Conservation (phyloP, 2,113 vertebrate species). For the Ammodytes dubius region DNA sequence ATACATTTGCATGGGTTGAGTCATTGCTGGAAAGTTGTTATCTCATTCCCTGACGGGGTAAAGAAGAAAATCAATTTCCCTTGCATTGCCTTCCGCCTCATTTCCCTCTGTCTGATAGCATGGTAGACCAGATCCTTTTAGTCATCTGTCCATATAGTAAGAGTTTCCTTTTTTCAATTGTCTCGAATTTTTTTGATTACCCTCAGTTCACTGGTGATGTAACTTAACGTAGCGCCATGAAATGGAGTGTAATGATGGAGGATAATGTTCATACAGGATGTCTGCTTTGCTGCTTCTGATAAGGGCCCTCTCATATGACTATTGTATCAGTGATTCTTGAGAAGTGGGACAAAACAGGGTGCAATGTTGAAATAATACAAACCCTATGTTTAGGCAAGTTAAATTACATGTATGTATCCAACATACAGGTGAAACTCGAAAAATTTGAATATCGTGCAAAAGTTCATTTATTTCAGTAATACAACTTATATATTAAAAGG, state of each 20-base stretch:
- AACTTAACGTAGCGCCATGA: constrained; percentile 46
- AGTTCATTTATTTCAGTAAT: too few relatives aligned
- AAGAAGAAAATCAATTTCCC: constrained; percentile 54
- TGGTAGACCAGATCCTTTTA: constrained; percentile 36
- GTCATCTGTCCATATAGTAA: constrained; percentile 29
- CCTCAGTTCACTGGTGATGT: constrained; percentile 45
- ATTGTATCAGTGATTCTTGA: constrained; percentile 38
- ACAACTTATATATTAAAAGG: too few relatives aligned
- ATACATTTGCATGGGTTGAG: constrained; percentile 57
- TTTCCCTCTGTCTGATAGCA: constrained; percentile 59
- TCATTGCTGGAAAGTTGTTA: constrained; percentile 64
- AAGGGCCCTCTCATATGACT: constrained; percentile 41
- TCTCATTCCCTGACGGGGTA: constrained; percentile 42
- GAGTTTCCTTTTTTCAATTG: constrained; percentile 41
- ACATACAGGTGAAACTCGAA: too few relatives aligned
- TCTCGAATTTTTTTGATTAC: constrained; percentile 52
- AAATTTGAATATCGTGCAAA: too few relatives aligned
- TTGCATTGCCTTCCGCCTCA: constrained; percentile 45
- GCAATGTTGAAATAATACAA: too few relatives aligned
- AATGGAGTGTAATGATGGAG: constrained; percentile 62
- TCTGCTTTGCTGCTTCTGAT: constrained; percentile 40
- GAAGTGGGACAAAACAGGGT: too few relatives aligned
- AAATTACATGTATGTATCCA: too few relatives aligned
- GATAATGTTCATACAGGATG: constrained; percentile 38
- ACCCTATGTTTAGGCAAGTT: too few relatives aligned